These are phyloP conservation scores for Mycetomoellerius zeteki DNA, from an alignment of 1,140 invertebrate species.

Conservation along the genomic window DNA sequence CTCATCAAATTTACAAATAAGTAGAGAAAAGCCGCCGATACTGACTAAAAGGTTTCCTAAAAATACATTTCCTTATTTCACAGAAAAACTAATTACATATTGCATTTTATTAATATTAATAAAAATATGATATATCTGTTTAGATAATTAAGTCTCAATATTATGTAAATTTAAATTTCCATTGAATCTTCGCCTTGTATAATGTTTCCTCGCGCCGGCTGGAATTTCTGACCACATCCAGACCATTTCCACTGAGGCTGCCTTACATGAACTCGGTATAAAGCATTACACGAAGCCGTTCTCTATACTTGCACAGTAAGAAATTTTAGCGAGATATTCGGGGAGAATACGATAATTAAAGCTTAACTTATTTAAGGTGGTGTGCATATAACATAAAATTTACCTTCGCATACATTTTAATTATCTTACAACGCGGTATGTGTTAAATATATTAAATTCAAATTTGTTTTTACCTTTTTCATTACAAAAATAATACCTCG, in stretches of 20 bases:
- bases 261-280: not conserved
- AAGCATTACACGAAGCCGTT: not conserved
- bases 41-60: too few relatives aligned
- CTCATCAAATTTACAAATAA: too few relatives aligned
- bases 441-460: not conserved
- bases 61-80: too few relatives aligned
- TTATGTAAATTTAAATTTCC: not conserved
- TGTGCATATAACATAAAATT: not conserved
- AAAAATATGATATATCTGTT: too few relatives aligned
- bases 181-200: not conserved
- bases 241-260: not conserved
- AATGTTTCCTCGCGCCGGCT: not conserved
- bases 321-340: not conserved
- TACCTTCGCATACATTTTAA: not conserved
- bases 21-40: too few relatives aligned
- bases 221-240: conserved; percentile 22
- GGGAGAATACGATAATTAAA: conserved; percentile 8
- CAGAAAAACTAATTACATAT: too few relatives aligned
- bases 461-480: not conserved
- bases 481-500: conserved; percentile 14
- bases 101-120: too few relatives aligned
- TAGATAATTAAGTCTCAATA: too few relatives aligned
- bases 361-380: not conserved
- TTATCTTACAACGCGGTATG: not conserved
- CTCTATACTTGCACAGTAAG: not conserved